A percentile compares a stretch with the other conserved stretches of the same genome.
Evolutionary conservation across 2,888 invertebrate species (phyloP).

Genomic region (Rotaria macrura): DNA sequence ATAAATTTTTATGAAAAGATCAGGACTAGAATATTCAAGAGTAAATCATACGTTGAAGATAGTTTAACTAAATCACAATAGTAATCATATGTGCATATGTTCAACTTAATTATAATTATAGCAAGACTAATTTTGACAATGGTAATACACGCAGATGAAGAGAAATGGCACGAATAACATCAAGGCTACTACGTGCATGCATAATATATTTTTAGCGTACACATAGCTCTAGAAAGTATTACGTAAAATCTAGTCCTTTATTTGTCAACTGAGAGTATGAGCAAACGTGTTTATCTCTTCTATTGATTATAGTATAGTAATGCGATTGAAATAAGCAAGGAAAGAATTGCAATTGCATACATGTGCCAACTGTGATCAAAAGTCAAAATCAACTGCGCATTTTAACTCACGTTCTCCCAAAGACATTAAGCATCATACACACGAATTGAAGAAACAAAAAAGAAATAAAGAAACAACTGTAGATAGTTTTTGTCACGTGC

Average conservation of each 20-base stretch:
- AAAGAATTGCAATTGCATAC: neutral
- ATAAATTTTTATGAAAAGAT: too few relatives aligned
- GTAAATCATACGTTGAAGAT: too few relatives aligned
- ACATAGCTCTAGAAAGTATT: neutral
- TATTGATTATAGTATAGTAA: neutral
- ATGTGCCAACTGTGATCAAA: neutral
- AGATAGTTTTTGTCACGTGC: neutral
- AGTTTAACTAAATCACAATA: too few relatives aligned
- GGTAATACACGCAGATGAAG: neutral
- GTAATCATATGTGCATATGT: too few relatives aligned
- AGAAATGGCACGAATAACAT: neutral
- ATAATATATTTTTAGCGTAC: neutral
- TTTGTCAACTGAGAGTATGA: neutral
- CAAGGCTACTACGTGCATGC: neutral
- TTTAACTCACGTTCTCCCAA: neutral
- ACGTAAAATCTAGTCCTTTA: neutral
- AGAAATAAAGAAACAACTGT: neutral
- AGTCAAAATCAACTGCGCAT: neutral
- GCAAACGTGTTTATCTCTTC: neutral
- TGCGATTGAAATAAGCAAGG: neutral
- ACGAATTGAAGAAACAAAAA: neutral
- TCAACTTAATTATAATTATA: neutral
- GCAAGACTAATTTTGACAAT: neutral
- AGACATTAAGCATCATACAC: neutral
- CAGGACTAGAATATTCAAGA: neutral